Conservation (phyloP, 2,113 vertebrate genomes). For the Myiopsitta monachus region DNA sequence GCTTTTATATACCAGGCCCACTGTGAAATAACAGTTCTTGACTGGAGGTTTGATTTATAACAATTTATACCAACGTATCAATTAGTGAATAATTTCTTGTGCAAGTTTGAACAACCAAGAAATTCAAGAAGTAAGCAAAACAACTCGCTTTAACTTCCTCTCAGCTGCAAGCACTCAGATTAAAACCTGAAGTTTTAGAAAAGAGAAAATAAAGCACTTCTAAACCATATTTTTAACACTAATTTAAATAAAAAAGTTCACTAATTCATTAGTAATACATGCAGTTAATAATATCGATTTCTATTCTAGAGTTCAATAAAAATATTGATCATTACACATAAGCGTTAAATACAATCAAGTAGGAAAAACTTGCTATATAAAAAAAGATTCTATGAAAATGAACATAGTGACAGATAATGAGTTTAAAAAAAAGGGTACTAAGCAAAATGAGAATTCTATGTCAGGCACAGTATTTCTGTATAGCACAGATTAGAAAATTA, state of each 20-base stretch:
- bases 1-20: not conserved
- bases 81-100: not conserved
- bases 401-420: not conserved
- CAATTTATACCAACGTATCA: not conserved
- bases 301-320: not conserved
- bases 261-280: not conserved
- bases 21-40: not conserved
- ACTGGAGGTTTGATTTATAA: not conserved
- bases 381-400: not conserved
- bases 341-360: not conserved
- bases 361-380: not conserved
- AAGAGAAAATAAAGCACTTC: not conserved
- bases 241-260: not conserved
- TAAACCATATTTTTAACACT: not conserved
- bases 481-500: not conserved
- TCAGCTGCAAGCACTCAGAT: not conserved
- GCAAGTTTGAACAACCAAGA: not conserved
- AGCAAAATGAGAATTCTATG: not conserved
- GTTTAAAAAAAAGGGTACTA: not conserved
- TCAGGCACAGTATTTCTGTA: not conserved
- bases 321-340: accelerated
- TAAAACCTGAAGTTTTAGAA: not conserved
- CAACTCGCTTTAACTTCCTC: not conserved
- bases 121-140: not conserved
- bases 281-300: not conserved